phyloP scores from a whole-genome alignment of 2,888 invertebrate species.

The Leptinotarsa tumamoca region DNA sequence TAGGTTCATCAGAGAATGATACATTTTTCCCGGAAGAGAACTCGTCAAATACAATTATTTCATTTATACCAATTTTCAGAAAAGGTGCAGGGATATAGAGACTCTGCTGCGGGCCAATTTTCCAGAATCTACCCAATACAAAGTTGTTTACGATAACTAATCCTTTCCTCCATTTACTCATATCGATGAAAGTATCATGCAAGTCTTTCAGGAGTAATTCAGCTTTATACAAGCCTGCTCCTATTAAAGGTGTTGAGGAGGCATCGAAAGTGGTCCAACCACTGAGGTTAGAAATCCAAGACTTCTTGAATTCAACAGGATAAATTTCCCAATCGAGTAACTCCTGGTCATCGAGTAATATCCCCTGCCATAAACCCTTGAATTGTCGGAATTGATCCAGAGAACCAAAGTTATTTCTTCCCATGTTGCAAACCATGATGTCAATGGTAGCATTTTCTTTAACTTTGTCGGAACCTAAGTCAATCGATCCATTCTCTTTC shows the following conservation, averaged over 20 bases:
- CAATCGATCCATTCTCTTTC: constrained; percentile 54
- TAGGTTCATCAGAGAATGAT: constrained; percentile 51
- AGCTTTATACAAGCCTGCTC: constrained; percentile 39
- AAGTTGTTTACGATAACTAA: constrained; percentile 81
- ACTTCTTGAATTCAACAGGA: constrained; percentile 46
- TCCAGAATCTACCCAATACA: constrained; percentile 89
- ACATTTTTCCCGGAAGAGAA: constrained; percentile 48
- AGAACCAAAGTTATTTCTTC: constrained; percentile 75
- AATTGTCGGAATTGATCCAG: constrained; percentile 62
- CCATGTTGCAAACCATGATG: constrained; percentile 80
- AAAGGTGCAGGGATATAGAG: constrained; percentile 84
- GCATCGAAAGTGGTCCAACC: constrained; percentile 54
- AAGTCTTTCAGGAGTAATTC: constrained; percentile 32
- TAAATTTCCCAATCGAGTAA: constrained; percentile 42
- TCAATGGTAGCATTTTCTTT: constrained; percentile 60
- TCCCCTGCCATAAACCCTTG: constrained; percentile 63
- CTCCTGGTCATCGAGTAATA: constrained; percentile 51
- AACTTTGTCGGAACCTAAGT: constrained; percentile 33
- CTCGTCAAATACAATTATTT: constrained; percentile 59
- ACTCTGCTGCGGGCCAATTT: constrained; percentile 83
- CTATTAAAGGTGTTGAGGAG: constrained; percentile 39
- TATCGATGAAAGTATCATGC: constrained; percentile 44
- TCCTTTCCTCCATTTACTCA: constrained; percentile 47
- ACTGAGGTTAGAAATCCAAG: constrained; percentile 59
- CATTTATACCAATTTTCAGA: constrained; percentile 68